Conservation (phyloP, 2,888 invertebrate species). For the Amphiduros pacificus region DNA sequence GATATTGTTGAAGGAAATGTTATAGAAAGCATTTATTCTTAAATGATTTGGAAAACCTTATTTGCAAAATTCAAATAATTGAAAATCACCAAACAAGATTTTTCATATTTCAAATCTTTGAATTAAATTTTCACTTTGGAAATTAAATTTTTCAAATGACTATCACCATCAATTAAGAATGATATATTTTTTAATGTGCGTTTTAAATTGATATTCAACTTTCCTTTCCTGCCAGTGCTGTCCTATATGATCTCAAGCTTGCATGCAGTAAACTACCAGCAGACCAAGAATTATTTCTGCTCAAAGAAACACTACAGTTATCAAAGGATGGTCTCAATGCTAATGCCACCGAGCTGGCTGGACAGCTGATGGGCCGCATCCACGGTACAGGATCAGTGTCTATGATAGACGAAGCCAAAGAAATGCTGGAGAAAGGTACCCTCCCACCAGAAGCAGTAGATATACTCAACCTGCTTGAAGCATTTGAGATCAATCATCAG, state of each 20-base stretch:
- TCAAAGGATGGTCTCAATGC: conserved; percentile 37
- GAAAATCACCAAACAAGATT: too few relatives aligned
- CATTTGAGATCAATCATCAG: conserved; percentile 18
- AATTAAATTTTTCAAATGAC: too few relatives aligned
- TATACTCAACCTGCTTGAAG: conserved; percentile 17
- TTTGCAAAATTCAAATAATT: too few relatives aligned
- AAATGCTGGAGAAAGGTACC: conserved; percentile 1
- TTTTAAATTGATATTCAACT: background rate
- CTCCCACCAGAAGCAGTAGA: conserved; percentile 9
- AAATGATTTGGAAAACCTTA: too few relatives aligned
- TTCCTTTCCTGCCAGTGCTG: conserved; percentile 25
- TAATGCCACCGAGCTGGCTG: conserved; percentile 27
- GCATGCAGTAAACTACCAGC: conserved; percentile 30
- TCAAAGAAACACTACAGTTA: conserved; percentile 37
- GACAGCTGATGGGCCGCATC: conserved; percentile 30
- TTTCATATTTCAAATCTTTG: too few relatives aligned
- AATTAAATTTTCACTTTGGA: too few relatives aligned
- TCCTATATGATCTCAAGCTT: conserved; percentile 35
- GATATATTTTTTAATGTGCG: background rate
- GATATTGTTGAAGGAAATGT: too few relatives aligned
- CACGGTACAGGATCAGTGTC: conserved; percentile 14
- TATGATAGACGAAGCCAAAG: conserved; percentile 20
- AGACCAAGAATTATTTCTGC: conserved; percentile 32
- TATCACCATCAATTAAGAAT: too few relatives aligned
- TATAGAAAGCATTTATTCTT: too few relatives aligned